phyloP scores from a whole-genome alignment of 2,113 vertebrate genomes.

The Nyctereutes procyonoides region DNA sequence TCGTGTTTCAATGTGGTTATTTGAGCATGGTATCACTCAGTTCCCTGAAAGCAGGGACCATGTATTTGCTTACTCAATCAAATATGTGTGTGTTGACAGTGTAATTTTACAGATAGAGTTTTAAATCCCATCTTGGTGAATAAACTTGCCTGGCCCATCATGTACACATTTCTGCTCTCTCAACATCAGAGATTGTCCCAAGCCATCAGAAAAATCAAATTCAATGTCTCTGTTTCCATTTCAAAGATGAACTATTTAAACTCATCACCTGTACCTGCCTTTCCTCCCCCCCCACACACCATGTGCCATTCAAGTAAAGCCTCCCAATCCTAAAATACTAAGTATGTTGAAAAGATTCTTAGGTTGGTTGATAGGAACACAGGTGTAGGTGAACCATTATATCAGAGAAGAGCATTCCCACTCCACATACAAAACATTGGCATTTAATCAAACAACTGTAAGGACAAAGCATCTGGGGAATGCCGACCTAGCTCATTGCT shows the following conservation, averaged over 20 bases:
- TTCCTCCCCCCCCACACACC: background rate
- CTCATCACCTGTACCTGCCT: background rate
- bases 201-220: background rate
- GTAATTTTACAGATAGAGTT: background rate
- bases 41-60: background rate
- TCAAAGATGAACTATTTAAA: background rate
- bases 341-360: background rate
- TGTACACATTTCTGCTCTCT: background rate
- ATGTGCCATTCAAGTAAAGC: background rate
- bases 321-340: background rate
- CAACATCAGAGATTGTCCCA: background rate
- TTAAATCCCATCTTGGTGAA: background rate
- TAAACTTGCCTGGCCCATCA: background rate
- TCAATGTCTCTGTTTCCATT: background rate
- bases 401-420: background rate
- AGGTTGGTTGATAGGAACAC: background rate
- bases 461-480: background rate
- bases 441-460: background rate
- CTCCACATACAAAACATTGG: background rate
- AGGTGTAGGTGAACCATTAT: background rate
- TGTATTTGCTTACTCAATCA: background rate
- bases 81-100: background rate
- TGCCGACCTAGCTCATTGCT: background rate
- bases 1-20: background rate
- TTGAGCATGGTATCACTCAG: background rate